Evolutionary conservation across 1,140 invertebrate species (phyloP).

Genomic region (Platorchestia sp.): DNA sequence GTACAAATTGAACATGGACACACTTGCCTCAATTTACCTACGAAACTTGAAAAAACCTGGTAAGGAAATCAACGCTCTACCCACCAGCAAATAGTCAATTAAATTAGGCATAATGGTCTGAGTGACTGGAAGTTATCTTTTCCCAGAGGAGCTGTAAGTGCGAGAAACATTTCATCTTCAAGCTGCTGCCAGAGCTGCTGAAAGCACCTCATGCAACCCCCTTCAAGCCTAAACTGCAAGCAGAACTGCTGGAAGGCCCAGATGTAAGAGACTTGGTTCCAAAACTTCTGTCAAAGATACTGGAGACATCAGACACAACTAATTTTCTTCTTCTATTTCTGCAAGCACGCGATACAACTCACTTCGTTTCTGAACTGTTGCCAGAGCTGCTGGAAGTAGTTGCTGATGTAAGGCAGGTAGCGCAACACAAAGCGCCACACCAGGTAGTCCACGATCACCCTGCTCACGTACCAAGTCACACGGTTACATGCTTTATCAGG

Average conservation of each 20-base stretch:
- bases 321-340: too few species aligned
- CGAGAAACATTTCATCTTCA: slow-evolving; percentile 69
- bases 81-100: too few species aligned
- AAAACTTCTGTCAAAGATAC: too few species aligned
- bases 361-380: slow-evolving; percentile 71
- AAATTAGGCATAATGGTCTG: too few species aligned
- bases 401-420: slow-evolving; percentile 74
- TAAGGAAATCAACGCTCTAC: too few species aligned
- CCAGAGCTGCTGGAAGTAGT: slow-evolving; percentile 73
- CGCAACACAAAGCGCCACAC: slow-evolving; percentile 75
- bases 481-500: not conserved
- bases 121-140: too few species aligned
- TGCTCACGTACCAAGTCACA: slow-evolving; percentile 55
- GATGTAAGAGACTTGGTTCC: not conserved
- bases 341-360: slow-evolving; percentile 20
- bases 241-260: slow-evolving; percentile 72
- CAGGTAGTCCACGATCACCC: slow-evolving; percentile 74
- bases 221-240: slow-evolving; percentile 71
- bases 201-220: slow-evolving; percentile 56
- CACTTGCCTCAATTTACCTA: too few species aligned
- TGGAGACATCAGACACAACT: too few species aligned
- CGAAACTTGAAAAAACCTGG: too few species aligned
- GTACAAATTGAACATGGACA: too few species aligned
- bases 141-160: too few species aligned
- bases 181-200: slow-evolving; percentile 72